phyloP scores from a whole-genome alignment of 2,113 vertebrate genomes.

The Zingel zingel region DNA sequence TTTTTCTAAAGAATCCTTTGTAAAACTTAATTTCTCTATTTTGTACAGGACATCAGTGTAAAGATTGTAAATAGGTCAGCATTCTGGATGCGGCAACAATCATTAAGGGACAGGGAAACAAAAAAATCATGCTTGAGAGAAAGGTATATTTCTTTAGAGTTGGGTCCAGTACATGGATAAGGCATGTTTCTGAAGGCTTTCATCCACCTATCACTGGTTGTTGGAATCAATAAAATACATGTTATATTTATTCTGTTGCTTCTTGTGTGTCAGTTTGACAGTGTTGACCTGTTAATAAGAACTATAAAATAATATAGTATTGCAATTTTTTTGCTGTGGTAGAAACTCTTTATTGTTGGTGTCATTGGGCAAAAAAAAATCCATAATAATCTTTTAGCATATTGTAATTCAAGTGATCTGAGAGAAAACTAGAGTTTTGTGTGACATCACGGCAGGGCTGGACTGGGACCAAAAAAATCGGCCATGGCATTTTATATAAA shows the following conservation, averaged over 20 bases:
- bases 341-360: too few species aligned
- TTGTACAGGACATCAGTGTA: conserved; percentile 88
- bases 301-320: neutral
- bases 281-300: neutral
- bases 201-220: conserved; percentile 83
- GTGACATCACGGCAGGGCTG: too few species aligned
- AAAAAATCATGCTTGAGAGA: conserved; percentile 54
- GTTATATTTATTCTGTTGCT: conserved; percentile 71
- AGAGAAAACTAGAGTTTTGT: too few species aligned
- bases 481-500: too few species aligned
- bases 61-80: conserved; percentile 86
- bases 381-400: too few species aligned
- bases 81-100: conserved; percentile 85
- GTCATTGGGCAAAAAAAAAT: too few species aligned
- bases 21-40: conserved; percentile 83
- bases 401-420: too few species aligned
- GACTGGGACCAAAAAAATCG: too few species aligned
- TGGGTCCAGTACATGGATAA: conserved; percentile 62
- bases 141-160: conserved; percentile 66
- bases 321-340: too few species aligned
- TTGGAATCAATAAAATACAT: conserved; percentile 88
- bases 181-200: conserved; percentile 77
- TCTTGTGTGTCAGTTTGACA: conserved; percentile 20
- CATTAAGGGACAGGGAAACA: conserved; percentile 54
- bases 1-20: conserved; percentile 82